Percentiles rank a stretch among this genome's conserved stretches.
These are phyloP conservation scores for Steinernema khuongi DNA, from an alignment of 1,140 invertebrate species.

Conservation along the genomic window DNA sequence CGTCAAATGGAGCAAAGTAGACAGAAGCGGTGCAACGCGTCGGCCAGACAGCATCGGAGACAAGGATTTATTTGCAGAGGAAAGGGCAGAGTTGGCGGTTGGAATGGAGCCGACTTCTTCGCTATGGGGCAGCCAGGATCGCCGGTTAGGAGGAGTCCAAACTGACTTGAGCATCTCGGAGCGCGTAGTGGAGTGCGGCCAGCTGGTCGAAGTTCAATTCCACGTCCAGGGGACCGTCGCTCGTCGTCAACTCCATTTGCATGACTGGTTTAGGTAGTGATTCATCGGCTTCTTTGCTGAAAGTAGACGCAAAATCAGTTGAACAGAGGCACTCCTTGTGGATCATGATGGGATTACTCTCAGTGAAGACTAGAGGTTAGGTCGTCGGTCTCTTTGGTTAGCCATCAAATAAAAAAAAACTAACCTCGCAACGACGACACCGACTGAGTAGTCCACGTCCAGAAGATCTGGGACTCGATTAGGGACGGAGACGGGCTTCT, in stretches of 20 bases:
- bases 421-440: neutral
- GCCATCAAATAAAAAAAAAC: too few relatives aligned
- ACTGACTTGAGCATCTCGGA: neutral
- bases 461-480: neutral
- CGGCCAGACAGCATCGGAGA: too few relatives aligned
- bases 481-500: neutral
- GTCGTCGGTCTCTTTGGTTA: too few relatives aligned
- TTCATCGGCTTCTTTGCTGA: neutral
- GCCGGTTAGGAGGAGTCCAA: neutral
- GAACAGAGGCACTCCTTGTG: too few relatives aligned
- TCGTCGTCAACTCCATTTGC: neutral
- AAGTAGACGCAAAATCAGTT: neutral
- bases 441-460: neutral
- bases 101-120: too few relatives aligned
- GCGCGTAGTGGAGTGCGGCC: neutral
- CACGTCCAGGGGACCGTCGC: neutral
- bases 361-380: too few relatives aligned
- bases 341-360: too few relatives aligned
- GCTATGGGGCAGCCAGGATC: too few relatives aligned
- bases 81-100: too few relatives aligned
- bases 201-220: neutral
- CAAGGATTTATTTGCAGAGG: too few relatives aligned
- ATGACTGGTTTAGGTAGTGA: slow-evolving; percentile 1
- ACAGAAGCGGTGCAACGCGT: too few relatives aligned
- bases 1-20: too few relatives aligned